Evolutionary conservation across 2,888 invertebrate species (phyloP).

Genomic region (Strigamia maritima): DNA sequence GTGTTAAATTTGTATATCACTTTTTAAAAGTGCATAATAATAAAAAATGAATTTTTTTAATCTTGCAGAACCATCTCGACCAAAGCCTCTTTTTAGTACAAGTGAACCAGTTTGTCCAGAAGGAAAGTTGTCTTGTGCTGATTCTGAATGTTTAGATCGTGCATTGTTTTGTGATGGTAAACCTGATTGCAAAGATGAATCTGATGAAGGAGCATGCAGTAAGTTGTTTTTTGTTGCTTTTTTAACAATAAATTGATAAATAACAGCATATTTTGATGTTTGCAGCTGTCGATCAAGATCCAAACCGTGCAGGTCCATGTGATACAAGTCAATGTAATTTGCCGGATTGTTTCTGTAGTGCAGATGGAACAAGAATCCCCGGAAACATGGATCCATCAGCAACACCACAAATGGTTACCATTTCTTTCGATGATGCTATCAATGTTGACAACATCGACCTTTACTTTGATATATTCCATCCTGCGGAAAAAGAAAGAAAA

Average conservation of each 20-base stretch:
- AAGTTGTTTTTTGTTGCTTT: conserved; percentile 56
- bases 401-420: conserved; percentile 51
- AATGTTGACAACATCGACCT: conserved; percentile 51
- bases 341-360: conserved; percentile 51
- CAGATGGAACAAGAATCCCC: conserved; percentile 50
- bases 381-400: conserved; percentile 47
- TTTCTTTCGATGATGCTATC: conserved; percentile 51
- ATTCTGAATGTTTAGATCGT: conserved; percentile 86
- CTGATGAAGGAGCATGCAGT: conserved; percentile 94
- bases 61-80: conserved; percentile 79
- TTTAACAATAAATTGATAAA: background rate
- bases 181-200: conserved; percentile 88
- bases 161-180: conserved; percentile 90
- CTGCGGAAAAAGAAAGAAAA: conserved; percentile 44
- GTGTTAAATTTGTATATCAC: no score
- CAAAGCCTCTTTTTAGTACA: conserved; percentile 82
- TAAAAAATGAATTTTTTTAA: background rate
- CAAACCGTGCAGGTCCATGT: conserved; percentile 49
- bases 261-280: background rate
- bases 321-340: conserved; percentile 48
- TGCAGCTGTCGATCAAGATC: conserved; percentile 49
- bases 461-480: conserved; percentile 49
- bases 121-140: conserved; percentile 85
- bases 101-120: conserved; percentile 89
- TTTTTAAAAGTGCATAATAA: no score